These are phyloP conservation scores for Philypnodon macrostomus DNA, from an alignment of 2,797 vertebrate genomes.

Conservation along the genomic window DNA sequence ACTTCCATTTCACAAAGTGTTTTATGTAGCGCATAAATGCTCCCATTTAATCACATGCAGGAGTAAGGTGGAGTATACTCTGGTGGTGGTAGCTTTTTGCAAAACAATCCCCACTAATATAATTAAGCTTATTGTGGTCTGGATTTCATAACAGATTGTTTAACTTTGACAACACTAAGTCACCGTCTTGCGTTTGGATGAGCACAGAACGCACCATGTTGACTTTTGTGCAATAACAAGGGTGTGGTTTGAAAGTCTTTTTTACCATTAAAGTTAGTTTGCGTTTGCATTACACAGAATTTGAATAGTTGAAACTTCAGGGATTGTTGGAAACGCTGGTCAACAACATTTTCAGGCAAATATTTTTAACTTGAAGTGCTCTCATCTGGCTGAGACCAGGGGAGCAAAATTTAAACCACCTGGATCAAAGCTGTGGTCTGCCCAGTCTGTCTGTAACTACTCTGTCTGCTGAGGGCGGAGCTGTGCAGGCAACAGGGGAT, in stretches of 20 bases:
- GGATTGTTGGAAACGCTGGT: background rate
- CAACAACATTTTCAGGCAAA: background rate
- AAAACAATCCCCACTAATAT: slow-evolving; percentile 24
- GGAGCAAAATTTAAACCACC: slow-evolving; percentile 8
- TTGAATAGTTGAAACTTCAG: background rate
- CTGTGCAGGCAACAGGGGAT: slow-evolving; percentile 2
- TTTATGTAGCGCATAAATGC: slow-evolving; percentile 19
- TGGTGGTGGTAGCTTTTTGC: background rate
- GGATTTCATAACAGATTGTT: background rate
- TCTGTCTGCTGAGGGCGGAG: slow-evolving; percentile 1
- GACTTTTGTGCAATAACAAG: slow-evolving; percentile 17
- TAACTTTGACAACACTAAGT: slow-evolving; percentile 11
- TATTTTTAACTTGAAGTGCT: background rate
- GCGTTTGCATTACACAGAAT: background rate
- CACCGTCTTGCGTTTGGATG: background rate
- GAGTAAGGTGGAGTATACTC: background rate
- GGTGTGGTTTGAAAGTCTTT: slow-evolving; percentile 14
- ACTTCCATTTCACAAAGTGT: slow-evolving; percentile 17
- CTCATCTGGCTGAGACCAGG: slow-evolving; percentile 1
- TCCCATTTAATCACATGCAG: slow-evolving; percentile 21
- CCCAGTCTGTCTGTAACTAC: background rate
- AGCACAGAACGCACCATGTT: background rate
- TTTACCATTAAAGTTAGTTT: background rate
- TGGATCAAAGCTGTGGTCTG: background rate
- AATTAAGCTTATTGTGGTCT: slow-evolving; percentile 4